These are phyloP conservation scores for Sebastes wilsoni DNA, from an alignment of 2,797 vertebrate genomes.

Conservation along the genomic window DNA sequence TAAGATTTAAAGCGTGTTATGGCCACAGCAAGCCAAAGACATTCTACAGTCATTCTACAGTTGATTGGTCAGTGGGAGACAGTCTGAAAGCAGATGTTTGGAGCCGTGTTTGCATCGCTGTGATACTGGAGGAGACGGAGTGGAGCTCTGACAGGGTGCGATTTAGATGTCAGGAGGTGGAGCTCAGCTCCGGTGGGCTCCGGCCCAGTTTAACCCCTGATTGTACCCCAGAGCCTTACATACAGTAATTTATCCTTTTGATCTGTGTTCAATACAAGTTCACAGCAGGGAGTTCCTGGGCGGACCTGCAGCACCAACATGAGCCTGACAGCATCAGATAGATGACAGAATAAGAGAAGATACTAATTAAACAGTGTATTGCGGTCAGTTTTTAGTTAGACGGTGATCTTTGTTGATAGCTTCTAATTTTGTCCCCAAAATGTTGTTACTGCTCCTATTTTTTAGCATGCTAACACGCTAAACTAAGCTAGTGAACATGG, in stretches of 20 bases:
- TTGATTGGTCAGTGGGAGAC: not conserved
- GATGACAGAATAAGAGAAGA: not conserved
- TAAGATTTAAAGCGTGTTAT: not conserved
- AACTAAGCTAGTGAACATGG: not conserved
- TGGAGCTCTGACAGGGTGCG: not conserved
- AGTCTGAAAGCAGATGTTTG: not conserved
- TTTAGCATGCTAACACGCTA: too few species aligned
- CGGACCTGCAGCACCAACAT: not conserved
- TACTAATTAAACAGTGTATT: not conserved
- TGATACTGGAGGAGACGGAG: not conserved
- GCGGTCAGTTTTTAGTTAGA: not conserved
- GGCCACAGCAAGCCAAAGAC: not conserved
- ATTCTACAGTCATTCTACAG: not conserved
- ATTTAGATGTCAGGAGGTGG: not conserved
- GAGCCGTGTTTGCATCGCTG: not conserved
- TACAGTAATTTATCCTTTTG: constrained; percentile 1
- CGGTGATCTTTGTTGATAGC: not conserved
- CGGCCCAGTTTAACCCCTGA: not conserved
- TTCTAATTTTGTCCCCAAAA: not conserved
- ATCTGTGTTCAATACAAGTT: constrained; percentile 4
- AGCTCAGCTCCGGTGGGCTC: not conserved
- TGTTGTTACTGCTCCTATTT: not conserved
- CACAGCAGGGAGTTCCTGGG: not conserved
- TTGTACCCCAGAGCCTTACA: not conserved
- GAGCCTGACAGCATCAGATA: not conserved